Percentiles rank a stretch among this genome's conserved stretches.
Evolutionary conservation across 2,113 vertebrate genomes (phyloP).

Genomic region (Pseudonaja textilis): DNA sequence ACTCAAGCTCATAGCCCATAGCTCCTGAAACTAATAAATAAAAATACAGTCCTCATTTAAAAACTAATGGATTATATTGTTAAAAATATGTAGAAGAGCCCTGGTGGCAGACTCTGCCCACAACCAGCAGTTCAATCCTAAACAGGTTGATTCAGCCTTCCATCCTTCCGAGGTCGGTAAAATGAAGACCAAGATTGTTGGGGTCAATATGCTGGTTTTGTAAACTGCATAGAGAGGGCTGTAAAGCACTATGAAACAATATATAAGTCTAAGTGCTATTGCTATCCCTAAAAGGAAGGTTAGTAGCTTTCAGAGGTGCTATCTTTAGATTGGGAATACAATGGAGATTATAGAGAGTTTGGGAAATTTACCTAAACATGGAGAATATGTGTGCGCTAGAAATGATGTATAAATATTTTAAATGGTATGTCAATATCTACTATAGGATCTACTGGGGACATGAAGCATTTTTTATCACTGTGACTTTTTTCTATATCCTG

Average conservation of each 20-base stretch:
- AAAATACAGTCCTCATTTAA: not conserved
- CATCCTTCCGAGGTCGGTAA: not conserved
- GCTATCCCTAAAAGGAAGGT: not conserved
- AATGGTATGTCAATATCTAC: conserved; percentile 40
- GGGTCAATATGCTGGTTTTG: not conserved
- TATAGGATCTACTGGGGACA: conserved; percentile 56
- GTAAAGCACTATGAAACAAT: not conserved
- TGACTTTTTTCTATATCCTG: conserved; percentile 39
- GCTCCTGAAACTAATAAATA: not conserved
- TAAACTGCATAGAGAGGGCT: not conserved
- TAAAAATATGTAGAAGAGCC: too few relatives aligned
- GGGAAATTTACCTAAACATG: not conserved
- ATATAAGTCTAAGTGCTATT: not conserved
- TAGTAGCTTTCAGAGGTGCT: not conserved
- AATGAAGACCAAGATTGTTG: not conserved
- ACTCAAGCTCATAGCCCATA: not conserved
- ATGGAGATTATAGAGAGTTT: not conserved
- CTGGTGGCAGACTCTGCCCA: too few relatives aligned
- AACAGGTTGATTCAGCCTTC: not conserved
- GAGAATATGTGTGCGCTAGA: not conserved
- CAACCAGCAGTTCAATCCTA: not conserved
- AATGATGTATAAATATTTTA: not conserved
- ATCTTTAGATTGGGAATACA: not conserved
- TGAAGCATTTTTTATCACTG: conserved; percentile 51
- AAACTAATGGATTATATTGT: not conserved